Percentiles rank a stretch among this genome's conserved stretches.
phyloP scores from a whole-genome alignment of 2,113 vertebrate species.

The Oriolus oriolus region DNA sequence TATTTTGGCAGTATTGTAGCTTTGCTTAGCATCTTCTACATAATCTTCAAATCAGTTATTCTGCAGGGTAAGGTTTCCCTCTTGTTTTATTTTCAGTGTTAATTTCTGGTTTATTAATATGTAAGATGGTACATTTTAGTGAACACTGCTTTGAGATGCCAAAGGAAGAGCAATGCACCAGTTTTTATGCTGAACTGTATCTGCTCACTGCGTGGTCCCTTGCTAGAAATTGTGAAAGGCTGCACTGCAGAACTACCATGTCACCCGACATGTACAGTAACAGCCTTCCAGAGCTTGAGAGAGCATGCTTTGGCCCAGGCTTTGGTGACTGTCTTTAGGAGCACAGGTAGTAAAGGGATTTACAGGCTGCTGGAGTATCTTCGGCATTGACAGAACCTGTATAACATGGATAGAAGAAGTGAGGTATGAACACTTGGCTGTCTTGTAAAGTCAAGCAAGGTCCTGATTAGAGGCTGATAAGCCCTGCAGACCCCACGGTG shows the following conservation, averaged over 20 bases:
- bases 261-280: rapidly evolving
- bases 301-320: background rate
- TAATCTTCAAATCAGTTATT: background rate
- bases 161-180: background rate
- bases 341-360: background rate
- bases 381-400: background rate
- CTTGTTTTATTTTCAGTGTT: background rate
- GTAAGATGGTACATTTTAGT: background rate
- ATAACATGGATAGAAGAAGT: background rate
- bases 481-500: background rate
- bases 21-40: background rate
- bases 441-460: background rate
- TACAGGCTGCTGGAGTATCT: background rate
- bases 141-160: background rate
- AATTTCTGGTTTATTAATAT: background rate
- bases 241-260: background rate
- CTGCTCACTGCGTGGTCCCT: background rate
- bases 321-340: background rate
- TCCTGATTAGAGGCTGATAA: background rate
- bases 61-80: background rate
- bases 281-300: background rate
- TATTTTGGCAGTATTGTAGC: background rate
- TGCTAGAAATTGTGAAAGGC: background rate
- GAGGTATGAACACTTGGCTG: background rate
- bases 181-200: background rate